These are phyloP conservation scores for Bubo bubo DNA, from an alignment of 2,113 vertebrate genomes.

Conservation along the genomic window DNA sequence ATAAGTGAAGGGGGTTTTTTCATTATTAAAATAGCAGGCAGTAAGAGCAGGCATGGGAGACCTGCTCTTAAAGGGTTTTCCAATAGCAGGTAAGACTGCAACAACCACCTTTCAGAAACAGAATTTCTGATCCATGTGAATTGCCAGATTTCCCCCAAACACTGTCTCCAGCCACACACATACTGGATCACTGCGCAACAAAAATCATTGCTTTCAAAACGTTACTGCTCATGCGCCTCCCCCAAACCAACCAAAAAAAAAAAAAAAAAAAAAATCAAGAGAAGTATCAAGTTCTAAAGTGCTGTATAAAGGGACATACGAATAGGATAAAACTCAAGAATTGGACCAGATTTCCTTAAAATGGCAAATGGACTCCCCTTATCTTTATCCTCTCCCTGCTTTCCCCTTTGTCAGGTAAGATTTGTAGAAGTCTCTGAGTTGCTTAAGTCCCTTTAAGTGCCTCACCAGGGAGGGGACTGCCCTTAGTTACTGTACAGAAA, in stretches of 20 bases:
- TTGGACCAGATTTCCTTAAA: background rate
- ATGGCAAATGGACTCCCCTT: rapidly evolving
- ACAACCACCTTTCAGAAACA: background rate
- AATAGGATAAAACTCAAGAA: background rate
- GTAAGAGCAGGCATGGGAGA: background rate
- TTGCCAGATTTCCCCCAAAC: background rate
- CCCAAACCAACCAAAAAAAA: background rate
- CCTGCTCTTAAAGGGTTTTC: background rate
- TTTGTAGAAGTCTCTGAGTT: too few species aligned
- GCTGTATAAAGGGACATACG: background rate
- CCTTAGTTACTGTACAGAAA: background rate
- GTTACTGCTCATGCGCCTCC: too few species aligned
- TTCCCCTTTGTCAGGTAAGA: background rate
- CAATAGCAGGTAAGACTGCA: background rate
- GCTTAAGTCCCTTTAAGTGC: too few species aligned
- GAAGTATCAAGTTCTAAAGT: background rate
- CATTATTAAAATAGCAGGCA: background rate
- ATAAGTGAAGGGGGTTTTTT: background rate
- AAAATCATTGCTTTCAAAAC: background rate
- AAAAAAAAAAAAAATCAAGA: background rate
- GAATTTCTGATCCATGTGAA: background rate
- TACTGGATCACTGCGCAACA: background rate
- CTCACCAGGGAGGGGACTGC: background rate
- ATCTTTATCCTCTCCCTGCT: background rate
- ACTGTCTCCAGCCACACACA: too few species aligned